A percentile compares a stretch with the other conserved stretches of the same genome.
Conservation (phyloP, 1,140 invertebrate species). For the Drosophila jambulina region DNA sequence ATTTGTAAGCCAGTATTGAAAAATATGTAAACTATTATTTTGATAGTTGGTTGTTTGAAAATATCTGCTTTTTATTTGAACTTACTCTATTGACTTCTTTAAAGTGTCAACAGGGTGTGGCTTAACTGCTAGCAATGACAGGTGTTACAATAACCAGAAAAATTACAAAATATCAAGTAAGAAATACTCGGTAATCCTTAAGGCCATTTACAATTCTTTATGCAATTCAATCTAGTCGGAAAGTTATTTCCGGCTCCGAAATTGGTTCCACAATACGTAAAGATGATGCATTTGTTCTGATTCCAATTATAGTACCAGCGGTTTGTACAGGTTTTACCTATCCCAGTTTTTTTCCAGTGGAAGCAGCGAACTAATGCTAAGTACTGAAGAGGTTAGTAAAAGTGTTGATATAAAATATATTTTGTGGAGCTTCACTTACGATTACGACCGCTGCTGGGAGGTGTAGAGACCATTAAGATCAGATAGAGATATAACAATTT, state of each 20-base stretch:
- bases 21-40: slow-evolving; percentile 13
- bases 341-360: not conserved
- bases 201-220: not conserved
- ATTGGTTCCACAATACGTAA: not conserved
- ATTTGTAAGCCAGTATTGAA: not conserved
- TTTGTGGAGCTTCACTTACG: slow-evolving; percentile 12
- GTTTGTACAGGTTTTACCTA: not conserved
- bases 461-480: slow-evolving; percentile 31
- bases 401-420: not conserved
- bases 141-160: not conserved
- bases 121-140: not conserved
- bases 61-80: slow-evolving; percentile 11
- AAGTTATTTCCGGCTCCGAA: slow-evolving; percentile 23
- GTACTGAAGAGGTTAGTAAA: not conserved
- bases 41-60: not conserved
- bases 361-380: not conserved
- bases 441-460: slow-evolving; percentile 1
- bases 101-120: not conserved
- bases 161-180: not conserved
- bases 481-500: slow-evolving; percentile 36
- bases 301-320: not conserved
- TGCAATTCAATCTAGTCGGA: not conserved
- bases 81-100: not conserved
- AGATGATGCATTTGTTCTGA: not conserved
- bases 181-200: not conserved